These are phyloP conservation scores for Acanthiza pusilla DNA, from an alignment of 2,797 vertebrate species.

Conservation along the genomic window DNA sequence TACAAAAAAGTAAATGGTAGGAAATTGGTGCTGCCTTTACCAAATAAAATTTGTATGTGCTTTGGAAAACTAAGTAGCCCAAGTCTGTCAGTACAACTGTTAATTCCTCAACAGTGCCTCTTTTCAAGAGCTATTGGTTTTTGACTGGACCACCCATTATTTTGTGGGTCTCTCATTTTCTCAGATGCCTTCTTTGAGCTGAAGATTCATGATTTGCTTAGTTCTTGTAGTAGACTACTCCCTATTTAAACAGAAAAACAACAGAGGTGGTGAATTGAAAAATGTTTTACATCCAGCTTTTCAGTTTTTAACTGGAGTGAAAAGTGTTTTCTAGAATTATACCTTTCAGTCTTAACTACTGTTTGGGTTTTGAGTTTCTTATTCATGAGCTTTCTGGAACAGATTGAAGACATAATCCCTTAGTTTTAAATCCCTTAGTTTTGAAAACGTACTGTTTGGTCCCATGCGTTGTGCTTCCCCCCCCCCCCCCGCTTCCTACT, in stretches of 20 bases:
- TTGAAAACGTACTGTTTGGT: neutral
- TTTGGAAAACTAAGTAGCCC: neutral
- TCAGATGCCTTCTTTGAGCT: neutral
- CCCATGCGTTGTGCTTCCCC: neutral
- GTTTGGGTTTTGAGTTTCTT: neutral
- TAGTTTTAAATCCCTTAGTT: slow-evolving; percentile 1
- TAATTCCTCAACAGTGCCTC: neutral
- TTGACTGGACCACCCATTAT: neutral
- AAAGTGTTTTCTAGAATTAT: neutral
- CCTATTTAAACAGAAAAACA: neutral
- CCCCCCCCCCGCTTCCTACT: neutral
- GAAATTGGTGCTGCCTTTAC: neutral
- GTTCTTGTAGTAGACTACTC: neutral
- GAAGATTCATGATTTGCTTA: neutral
- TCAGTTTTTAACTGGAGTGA: neutral
- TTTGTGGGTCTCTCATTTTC: neutral
- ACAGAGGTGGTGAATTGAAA: neutral
- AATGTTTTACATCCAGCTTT: neutral
- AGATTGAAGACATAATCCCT: neutral
- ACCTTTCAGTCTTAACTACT: neutral
- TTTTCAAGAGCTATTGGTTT: neutral
- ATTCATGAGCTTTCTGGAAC: neutral
- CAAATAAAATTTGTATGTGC: neutral
- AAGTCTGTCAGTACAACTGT: neutral
- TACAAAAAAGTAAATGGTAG: neutral